These are phyloP conservation scores for Aphelenchoides bicaudatus DNA, from an alignment of 2,888 invertebrate species.

Conservation along the genomic window DNA sequence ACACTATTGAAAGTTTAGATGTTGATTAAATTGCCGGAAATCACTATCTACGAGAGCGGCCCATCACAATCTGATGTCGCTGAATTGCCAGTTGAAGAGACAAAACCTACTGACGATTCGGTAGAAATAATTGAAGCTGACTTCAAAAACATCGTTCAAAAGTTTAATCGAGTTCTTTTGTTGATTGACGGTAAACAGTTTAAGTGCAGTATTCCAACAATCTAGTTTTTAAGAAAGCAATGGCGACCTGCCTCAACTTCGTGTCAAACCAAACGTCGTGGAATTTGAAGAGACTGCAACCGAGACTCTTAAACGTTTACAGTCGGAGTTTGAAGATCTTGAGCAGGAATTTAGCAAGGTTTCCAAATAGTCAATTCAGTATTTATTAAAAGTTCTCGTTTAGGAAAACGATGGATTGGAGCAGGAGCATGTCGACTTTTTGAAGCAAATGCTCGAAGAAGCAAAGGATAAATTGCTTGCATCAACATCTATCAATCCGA, in stretches of 20 bases:
- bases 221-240: conserved; percentile 1
- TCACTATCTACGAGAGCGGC: conserved; percentile 8
- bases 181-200: not conserved
- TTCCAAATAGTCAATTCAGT: conserved; percentile 6
- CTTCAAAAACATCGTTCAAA: not conserved
- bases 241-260: not conserved
- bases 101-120: not conserved
- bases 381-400: not conserved
- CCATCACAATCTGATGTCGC: too few relatives aligned
- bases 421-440: not conserved
- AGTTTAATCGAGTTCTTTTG: conserved; percentile 14
- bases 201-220: not conserved
- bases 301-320: not conserved
- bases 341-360: not conserved
- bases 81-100: too few relatives aligned
- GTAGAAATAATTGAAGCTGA: not conserved
- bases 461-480: not conserved
- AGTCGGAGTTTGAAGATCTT: conserved; percentile 1
- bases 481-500: not conserved
- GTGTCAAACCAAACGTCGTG: not conserved
- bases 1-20: too few relatives aligned
- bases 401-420: conserved; percentile 7
- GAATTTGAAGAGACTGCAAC: not conserved
- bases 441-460: not conserved
- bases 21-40: conserved; percentile 8